A percentile compares a stretch with the other conserved stretches of the same genome.
Conservation (phyloP, 2,113 vertebrate species). For the Ranitomeya variabilis region DNA sequence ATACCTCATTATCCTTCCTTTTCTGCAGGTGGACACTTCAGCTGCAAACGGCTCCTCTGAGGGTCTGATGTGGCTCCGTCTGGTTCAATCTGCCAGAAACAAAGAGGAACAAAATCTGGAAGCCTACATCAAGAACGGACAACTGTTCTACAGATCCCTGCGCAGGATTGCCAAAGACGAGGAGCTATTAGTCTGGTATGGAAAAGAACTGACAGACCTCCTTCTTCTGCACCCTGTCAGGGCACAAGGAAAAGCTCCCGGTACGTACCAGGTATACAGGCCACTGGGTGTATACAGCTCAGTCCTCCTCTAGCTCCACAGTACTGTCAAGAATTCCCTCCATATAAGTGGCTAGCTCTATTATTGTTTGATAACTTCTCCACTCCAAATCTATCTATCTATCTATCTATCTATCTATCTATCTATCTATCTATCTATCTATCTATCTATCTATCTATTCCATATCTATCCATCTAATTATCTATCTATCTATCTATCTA, state of each 20-base stretch:
- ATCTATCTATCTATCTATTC: no score
- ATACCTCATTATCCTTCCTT: neutral
- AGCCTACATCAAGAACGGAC: slow-evolving; percentile 96
- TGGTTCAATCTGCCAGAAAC: slow-evolving; percentile 94
- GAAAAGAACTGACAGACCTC: slow-evolving; percentile 90
- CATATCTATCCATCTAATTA: no score
- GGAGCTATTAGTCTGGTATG: slow-evolving; percentile 96
- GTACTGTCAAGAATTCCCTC: no score
- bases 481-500: no score
- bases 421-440: no score
- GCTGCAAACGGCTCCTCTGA: slow-evolving; percentile 90
- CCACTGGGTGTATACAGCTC: no score
- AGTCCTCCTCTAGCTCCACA: no score
- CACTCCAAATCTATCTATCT: no score
- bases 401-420: no score
- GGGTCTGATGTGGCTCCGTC: slow-evolving; percentile 93
- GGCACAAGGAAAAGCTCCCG: slow-evolving; percentile 81
- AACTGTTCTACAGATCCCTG: slow-evolving; percentile 94
- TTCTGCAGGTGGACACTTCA: slow-evolving; percentile 90
- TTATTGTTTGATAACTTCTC: neutral
- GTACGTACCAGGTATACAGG: slow-evolving; percentile 70
- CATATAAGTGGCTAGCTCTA: neutral
- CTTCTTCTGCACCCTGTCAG: slow-evolving; percentile 82
- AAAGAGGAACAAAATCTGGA: slow-evolving; percentile 96
- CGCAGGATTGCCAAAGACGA: slow-evolving; percentile 95